A percentile compares a stretch with the other conserved stretches of the same genome.
phyloP scores from a whole-genome alignment of 2,797 vertebrate genomes.

The Protonibea diacanthus region DNA sequence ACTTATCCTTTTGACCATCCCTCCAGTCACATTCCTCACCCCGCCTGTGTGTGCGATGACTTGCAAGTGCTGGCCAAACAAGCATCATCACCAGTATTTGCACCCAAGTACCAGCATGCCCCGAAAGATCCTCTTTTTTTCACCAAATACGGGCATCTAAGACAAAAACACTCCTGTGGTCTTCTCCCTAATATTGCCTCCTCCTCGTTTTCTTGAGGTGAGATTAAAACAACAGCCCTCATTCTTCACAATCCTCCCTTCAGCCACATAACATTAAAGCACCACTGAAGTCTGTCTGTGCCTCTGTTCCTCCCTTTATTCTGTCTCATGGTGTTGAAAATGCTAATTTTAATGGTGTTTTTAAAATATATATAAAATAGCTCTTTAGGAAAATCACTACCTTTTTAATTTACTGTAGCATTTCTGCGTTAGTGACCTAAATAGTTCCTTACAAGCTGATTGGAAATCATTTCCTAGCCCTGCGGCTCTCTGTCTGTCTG shows the following conservation, averaged over 20 bases:
- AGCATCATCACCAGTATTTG: slow-evolving; percentile 50
- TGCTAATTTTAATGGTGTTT: slow-evolving; percentile 13
- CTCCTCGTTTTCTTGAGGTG: slow-evolving; percentile 26
- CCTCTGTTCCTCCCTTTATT: not conserved
- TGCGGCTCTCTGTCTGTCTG: slow-evolving; percentile 11
- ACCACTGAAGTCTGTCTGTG: not conserved
- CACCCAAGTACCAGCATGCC: slow-evolving; percentile 67
- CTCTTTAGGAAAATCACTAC: not conserved
- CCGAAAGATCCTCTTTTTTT: slow-evolving; percentile 34
- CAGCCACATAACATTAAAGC: slow-evolving; percentile 2
- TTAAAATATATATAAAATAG: not conserved
- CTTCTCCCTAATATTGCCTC: slow-evolving; percentile 22
- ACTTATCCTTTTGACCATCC: slow-evolving; percentile 19
- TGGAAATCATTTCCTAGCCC: slow-evolving; percentile 30
- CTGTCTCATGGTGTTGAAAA: not conserved
- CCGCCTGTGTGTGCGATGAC: slow-evolving; percentile 40
- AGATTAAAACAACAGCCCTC: slow-evolving; percentile 25
- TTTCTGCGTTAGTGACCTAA: slow-evolving; percentile 33
- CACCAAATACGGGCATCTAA: slow-evolving; percentile 52
- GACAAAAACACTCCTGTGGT: slow-evolving; percentile 15
- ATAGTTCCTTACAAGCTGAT: slow-evolving; percentile 13
- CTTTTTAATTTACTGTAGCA: slow-evolving; percentile 3
- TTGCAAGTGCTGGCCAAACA: slow-evolving; percentile 51
- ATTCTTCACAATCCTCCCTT: slow-evolving; percentile 29
- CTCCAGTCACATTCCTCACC: slow-evolving; percentile 47